Evolutionary conservation across 2,113 vertebrate species (phyloP).

Genomic region (Lophotis ruficrista): DNA sequence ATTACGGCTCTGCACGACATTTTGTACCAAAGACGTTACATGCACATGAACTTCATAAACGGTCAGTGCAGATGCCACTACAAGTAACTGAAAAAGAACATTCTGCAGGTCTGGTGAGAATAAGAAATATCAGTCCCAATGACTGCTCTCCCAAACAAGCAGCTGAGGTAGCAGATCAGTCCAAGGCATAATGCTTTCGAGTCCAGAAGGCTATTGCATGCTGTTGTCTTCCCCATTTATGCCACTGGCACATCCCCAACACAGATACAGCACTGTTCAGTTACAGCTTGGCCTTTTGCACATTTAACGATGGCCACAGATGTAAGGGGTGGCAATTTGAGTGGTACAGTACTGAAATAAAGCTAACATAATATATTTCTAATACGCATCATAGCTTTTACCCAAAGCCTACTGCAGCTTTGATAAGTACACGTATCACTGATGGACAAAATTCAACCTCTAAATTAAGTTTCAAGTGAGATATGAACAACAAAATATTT

Average conservation of each 20-base stretch:
- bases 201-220: conserved; percentile 11
- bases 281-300: conserved; percentile 42
- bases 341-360: not conserved
- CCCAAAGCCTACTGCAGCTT: not conserved
- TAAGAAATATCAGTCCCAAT: not conserved
- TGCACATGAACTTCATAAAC: not conserved
- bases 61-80: not conserved
- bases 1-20: not conserved
- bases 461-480: not conserved
- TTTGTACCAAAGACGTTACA: not conserved
- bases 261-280: not conserved
- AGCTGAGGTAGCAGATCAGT: not conserved
- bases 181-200: not conserved
- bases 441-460: not conserved
- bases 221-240: not conserved
- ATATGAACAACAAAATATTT: not conserved
- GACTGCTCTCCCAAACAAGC: not conserved
- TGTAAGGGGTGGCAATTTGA: not conserved
- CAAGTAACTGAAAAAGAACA: not conserved
- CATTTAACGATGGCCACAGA: conserved; percentile 36
- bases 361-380: not conserved
- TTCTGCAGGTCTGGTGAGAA: not conserved
- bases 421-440: not conserved
- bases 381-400: not conserved
- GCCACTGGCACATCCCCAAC: conserved; percentile 15